These are phyloP conservation scores for Epirrhoe tristata DNA, from an alignment of 2,888 invertebrate genomes.

Conservation along the genomic window DNA sequence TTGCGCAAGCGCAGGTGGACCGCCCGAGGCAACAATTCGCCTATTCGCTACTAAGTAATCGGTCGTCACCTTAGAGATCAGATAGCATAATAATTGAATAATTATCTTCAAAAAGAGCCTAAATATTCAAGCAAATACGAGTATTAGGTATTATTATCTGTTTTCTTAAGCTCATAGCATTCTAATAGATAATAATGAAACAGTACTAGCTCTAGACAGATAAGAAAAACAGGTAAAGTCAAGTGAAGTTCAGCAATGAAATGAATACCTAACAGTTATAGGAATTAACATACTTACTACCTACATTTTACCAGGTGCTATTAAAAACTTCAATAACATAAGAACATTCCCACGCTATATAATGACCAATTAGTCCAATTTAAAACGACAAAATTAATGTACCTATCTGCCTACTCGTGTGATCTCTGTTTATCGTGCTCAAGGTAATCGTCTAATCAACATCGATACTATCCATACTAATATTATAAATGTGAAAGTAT, in stretches of 20 bases:
- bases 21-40: slow-evolving; percentile 18
- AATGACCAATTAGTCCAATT: slow-evolving; percentile 36
- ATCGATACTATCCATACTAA: too few species aligned
- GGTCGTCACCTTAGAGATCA: too few species aligned
- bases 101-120: too few species aligned
- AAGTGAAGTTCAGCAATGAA: background rate
- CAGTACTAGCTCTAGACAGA: too few species aligned
- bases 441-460: slow-evolving; percentile 27
- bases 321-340: background rate
- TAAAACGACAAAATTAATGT: slow-evolving; percentile 31
- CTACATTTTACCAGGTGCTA: background rate
- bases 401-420: slow-evolving; percentile 1
- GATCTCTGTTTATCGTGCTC: slow-evolving; percentile 23
- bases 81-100: too few species aligned
- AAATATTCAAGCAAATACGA: too few species aligned
- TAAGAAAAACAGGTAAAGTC: too few species aligned
- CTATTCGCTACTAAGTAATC: background rate
- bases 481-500: too few species aligned
- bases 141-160: too few species aligned
- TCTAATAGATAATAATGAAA: too few species aligned
- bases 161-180: too few species aligned
- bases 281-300: background rate
- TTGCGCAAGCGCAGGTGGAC: slow-evolving; percentile 36
- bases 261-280: background rate
- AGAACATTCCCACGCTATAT: slow-evolving; percentile 28